Evolutionary conservation across 2,888 invertebrate species (phyloP).

Genomic region (Oxytorus armatus): DNA sequence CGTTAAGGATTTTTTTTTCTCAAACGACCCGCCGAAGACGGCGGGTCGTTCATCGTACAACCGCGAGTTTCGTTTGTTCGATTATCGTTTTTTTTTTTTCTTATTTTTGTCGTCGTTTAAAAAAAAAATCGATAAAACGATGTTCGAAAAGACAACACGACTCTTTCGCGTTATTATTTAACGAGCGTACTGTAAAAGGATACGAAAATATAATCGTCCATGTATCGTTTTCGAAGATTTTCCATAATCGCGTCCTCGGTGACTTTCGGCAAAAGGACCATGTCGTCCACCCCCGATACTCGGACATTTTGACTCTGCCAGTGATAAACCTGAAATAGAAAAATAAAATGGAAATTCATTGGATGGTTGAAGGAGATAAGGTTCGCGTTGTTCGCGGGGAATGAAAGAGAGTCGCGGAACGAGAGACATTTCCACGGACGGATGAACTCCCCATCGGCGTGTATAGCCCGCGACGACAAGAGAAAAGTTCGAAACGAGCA

Average conservation of each 20-base stretch:
- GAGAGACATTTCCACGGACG: constrained; percentile 54
- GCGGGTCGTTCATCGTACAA: neutral
- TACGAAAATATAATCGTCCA: constrained; percentile 89
- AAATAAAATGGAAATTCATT: neutral
- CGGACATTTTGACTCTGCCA: constrained; percentile 90
- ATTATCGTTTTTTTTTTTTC: too few relatives aligned
- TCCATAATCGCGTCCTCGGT: constrained; percentile 88
- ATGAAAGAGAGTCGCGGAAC: neutral
- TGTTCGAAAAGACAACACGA: too few relatives aligned
- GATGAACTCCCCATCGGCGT: constrained; percentile 42
- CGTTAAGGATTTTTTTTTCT: constrained; percentile 73
- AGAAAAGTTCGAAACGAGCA: constrained; percentile 35
- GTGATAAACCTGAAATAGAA: constrained; percentile 86
- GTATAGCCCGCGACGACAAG: constrained; percentile 27
- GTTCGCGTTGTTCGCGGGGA: neutral
- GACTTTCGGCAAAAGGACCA: constrained; percentile 88
- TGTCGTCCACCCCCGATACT: constrained; percentile 89
- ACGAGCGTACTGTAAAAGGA: constrained; percentile 80
- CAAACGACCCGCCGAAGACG: constrained; percentile 33
- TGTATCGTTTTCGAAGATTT: constrained; percentile 88
- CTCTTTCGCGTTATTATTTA: too few relatives aligned
- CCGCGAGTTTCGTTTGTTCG: too few relatives aligned
- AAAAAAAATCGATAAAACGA: too few relatives aligned
- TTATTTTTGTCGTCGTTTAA: too few relatives aligned
- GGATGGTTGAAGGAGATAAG: neutral